Conservation (phyloP, 2,888 invertebrate species). For the Elaeidobius kamerunicus region DNA sequence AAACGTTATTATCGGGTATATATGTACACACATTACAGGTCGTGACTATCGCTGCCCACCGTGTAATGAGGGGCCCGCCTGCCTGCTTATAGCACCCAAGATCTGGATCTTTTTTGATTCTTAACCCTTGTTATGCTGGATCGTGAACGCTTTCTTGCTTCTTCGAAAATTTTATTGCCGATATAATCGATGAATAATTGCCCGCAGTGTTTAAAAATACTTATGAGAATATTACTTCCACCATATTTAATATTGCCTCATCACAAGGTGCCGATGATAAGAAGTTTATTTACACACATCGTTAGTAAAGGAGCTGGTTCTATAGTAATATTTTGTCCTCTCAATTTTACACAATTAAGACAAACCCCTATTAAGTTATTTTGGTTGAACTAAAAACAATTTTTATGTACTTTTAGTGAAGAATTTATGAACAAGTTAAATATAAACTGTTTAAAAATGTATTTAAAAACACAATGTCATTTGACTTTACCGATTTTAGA, state of each 20-base stretch:
- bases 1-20: constrained; percentile 49
- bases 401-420: too few relatives aligned
- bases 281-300: constrained; percentile 27
- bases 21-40: constrained; percentile 50
- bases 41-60: constrained; percentile 51
- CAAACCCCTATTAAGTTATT: too few relatives aligned
- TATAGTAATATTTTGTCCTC: neutral
- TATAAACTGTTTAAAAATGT: too few relatives aligned
- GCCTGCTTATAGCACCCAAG: constrained; percentile 29
- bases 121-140: constrained; percentile 27
- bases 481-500: too few relatives aligned
- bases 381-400: too few relatives aligned
- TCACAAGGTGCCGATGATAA: constrained; percentile 27
- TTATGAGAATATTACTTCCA: constrained; percentile 29
- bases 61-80: constrained; percentile 49
- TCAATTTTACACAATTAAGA: constrained; percentile 1
- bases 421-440: too few relatives aligned
- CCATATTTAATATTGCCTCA: constrained; percentile 22
- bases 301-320: constrained; percentile 9
- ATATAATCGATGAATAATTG: constrained; percentile 30
- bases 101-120: constrained; percentile 30
- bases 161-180: constrained; percentile 31
- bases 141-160: constrained; percentile 27
- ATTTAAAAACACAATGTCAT: too few relatives aligned
- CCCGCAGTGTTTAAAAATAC: constrained; percentile 27